Conservation (phyloP, 2,888 invertebrate species). For the Tenthredo amoena region DNA sequence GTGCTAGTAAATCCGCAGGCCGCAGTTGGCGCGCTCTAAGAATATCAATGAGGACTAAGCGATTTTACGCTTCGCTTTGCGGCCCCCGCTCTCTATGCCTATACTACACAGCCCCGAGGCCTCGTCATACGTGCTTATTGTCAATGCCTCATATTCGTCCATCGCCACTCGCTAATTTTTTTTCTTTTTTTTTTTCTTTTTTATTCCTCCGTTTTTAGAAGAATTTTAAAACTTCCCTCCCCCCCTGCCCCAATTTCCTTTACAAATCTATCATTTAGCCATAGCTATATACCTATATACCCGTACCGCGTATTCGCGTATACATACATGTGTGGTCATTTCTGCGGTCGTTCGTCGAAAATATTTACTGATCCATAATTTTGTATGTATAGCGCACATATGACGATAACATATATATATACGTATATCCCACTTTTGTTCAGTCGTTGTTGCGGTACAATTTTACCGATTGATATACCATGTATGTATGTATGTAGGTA, state of each 20-base stretch:
- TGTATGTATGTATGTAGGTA: neutral
- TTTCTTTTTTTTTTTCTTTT: neutral
- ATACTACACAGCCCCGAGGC: neutral
- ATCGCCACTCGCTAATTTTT: neutral
- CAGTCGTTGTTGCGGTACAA: neutral
- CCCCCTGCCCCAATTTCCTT: no score
- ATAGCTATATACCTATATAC: no score
- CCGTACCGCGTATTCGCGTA: no score
- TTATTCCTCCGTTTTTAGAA: neutral
- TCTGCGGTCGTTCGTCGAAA: neutral
- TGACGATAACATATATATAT: no score
- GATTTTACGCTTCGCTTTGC: conserved; percentile 56
- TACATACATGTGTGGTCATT: no score
- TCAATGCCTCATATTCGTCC: neutral
- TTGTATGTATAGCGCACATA: no score
- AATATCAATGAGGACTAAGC: conserved; percentile 77
- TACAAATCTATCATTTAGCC: no score
- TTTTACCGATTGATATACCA: neutral
- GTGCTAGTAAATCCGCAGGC: conserved; percentile 76
- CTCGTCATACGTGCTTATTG: conserved; percentile 57
- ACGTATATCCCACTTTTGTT: no score
- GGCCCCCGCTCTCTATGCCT: conserved; percentile 4
- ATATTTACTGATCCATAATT: conserved; percentile 28
- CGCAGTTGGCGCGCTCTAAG: conserved; percentile 70
- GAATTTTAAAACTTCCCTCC: neutral